Conservation (phyloP, 2,113 vertebrate genomes). For the Neotoma lepida region DNA sequence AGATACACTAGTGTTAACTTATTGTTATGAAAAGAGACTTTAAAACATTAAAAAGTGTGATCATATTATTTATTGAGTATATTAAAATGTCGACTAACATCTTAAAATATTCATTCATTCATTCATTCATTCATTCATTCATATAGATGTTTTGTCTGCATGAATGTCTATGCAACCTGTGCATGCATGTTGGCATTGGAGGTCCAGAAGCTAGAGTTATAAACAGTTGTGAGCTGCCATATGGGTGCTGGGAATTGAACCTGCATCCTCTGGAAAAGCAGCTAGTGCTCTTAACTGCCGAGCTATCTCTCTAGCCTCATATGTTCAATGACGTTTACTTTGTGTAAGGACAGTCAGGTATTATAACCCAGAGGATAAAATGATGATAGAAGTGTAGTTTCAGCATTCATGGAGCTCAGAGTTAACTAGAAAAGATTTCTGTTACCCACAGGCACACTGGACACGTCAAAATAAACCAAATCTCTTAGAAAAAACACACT, state of each 20-base stretch:
- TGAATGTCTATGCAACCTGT: background rate
- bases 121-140: background rate
- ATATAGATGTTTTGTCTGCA: background rate
- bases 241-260: background rate
- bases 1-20: background rate
- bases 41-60: background rate
- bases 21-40: background rate
- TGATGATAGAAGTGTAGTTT: background rate
- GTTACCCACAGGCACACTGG: background rate
- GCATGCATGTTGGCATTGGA: no score
- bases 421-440: background rate
- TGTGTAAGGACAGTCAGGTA: background rate
- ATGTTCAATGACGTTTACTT: background rate
- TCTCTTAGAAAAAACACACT: slow-evolving; percentile 40
- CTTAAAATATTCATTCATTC: background rate
- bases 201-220: background rate
- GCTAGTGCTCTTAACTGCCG: background rate
- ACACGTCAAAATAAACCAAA: slow-evolving; percentile 71
- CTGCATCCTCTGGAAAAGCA: background rate
- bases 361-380: background rate
- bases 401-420: background rate
- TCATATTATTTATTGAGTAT: background rate
- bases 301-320: background rate
- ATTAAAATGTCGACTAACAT: background rate
- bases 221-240: background rate